These are phyloP conservation scores for Darevskia mixta DNA, from an alignment of 2,797 vertebrate species.

Conservation along the genomic window DNA sequence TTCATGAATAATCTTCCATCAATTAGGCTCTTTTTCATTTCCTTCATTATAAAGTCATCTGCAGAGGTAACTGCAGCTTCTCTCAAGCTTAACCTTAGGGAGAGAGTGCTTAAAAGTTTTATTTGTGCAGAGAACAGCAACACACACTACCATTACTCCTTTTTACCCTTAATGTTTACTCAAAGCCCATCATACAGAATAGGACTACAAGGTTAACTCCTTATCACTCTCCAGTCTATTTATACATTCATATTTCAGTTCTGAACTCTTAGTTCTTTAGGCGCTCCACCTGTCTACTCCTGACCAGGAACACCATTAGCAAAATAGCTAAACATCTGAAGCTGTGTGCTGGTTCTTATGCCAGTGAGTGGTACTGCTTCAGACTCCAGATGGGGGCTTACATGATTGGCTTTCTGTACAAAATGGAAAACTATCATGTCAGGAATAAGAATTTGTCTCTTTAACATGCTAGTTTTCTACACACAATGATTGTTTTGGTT, in stretches of 20 bases:
- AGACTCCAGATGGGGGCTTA: not conserved
- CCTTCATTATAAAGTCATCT: constrained; percentile 5
- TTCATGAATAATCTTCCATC: not conserved
- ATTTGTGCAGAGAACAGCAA: not conserved
- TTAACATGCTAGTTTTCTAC: not conserved
- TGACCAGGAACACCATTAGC: not conserved
- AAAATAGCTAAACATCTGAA: not conserved
- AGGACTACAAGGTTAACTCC: not conserved
- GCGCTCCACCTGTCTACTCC: not conserved
- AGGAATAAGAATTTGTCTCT: not conserved
- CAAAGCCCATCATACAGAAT: not conserved
- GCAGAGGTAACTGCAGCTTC: not conserved
- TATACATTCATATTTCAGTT: not conserved
- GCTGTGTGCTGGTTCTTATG: not conserved
- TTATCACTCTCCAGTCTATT: not conserved
- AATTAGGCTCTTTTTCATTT: not conserved
- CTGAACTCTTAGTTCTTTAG: not conserved
- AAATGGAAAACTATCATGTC: not conserved
- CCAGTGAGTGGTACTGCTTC: too few species aligned
- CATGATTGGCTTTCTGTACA: not conserved
- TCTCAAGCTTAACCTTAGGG: not conserved
- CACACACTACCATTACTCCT: too few species aligned
- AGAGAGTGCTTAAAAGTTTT: not conserved
- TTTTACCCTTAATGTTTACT: not conserved
- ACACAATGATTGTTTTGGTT: not conserved